Evolutionary conservation across 92 coral and sea anemone species (phyloP).

Genomic region (Pocillopora grandis): DNA sequence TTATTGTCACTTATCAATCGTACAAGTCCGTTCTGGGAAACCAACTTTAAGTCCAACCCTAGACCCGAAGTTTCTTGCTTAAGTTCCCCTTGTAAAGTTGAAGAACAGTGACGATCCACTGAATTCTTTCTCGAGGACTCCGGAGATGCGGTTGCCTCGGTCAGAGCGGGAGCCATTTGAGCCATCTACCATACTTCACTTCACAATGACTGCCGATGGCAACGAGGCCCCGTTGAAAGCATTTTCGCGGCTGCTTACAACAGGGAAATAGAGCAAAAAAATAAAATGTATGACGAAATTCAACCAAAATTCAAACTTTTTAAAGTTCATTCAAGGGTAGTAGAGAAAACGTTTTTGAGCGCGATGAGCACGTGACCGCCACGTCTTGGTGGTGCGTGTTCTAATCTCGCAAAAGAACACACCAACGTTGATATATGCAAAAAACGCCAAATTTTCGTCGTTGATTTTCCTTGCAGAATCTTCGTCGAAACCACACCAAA

Average conservation of each 20-base stretch:
- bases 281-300: constrained; percentile 31
- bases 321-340: constrained; percentile 66
- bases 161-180: constrained; percentile 99
- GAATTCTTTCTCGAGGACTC: constrained; percentile 97
- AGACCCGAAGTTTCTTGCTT: constrained; percentile 74
- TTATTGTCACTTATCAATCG: constrained; percentile 97
- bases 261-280: constrained; percentile 50
- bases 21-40: constrained; percentile 97
- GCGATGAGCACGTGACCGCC: constrained; percentile 99
- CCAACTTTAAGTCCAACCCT: constrained; percentile 86
- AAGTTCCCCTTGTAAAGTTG: constrained; percentile 85
- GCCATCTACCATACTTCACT: constrained; percentile 99
- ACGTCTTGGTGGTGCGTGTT: constrained; percentile 99
- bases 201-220: constrained; percentile 94
- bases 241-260: constrained; percentile 80
- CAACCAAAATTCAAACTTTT: constrained; percentile 55
- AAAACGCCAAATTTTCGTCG: constrained; percentile 73
- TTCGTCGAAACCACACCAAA: constrained; percentile 28
- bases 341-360: constrained; percentile 87
- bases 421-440: constrained; percentile 98
- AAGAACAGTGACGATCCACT: constrained; percentile 93
- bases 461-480: constrained; percentile 53
- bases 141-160: constrained; percentile 99
- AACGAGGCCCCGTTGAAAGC: constrained; percentile 93
- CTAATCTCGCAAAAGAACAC: constrained; percentile 99